A percentile compares a stretch with the other conserved stretches of the same genome.
These are phyloP conservation scores for Macropus fuliginosus DNA, from an alignment of 2,797 vertebrate genomes.

Conservation along the genomic window DNA sequence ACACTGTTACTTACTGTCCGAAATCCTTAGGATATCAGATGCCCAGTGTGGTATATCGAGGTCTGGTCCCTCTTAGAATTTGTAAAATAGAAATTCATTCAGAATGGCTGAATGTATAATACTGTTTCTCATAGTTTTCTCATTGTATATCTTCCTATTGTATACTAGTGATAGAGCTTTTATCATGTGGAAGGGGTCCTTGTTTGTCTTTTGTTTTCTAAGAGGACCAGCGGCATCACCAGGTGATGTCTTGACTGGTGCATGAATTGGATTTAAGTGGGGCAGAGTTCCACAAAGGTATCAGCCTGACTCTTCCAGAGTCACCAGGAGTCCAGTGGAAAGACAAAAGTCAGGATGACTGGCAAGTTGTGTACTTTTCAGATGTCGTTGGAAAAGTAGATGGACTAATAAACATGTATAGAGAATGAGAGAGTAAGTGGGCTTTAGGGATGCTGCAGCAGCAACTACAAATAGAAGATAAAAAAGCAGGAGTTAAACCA, in stretches of 20 bases:
- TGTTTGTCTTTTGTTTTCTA: not conserved
- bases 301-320: not conserved
- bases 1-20: not conserved
- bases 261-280: not conserved
- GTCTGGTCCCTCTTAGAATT: not conserved
- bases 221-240: not conserved
- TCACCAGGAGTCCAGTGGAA: not conserved
- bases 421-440: not conserved
- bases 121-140: not conserved
- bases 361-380: not conserved
- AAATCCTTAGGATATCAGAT: not conserved
- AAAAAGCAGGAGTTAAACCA: not conserved
- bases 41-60: not conserved
- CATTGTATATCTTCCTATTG: too few relatives aligned
- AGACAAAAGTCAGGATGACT: not conserved
- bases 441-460: not conserved
- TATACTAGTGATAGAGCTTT: not conserved
- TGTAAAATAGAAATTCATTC: not conserved
- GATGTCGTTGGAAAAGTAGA: not conserved
- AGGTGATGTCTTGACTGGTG: not conserved
- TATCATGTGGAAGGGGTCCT: not conserved
- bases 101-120: not conserved
- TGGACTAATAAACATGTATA: not conserved
- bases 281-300: not conserved
- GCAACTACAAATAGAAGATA: not conserved